phyloP scores from a whole-genome alignment of 2,797 vertebrate species.

The Amphiprion clarkii region DNA sequence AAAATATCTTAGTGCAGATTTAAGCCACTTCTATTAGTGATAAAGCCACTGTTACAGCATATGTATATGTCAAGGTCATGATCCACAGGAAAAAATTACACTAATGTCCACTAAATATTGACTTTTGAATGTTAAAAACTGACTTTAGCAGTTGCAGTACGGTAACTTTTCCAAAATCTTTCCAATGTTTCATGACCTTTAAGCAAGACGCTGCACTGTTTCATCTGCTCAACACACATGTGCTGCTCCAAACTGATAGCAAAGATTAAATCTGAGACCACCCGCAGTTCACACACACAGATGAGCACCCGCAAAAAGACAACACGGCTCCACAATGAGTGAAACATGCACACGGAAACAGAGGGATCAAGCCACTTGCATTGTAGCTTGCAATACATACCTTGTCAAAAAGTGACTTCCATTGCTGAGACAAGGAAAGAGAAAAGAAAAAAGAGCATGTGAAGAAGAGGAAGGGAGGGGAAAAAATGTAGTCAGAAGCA shows the following conservation, averaged over 20 bases:
- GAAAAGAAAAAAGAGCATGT: constrained; percentile 34
- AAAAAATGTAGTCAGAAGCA: constrained; percentile 29
- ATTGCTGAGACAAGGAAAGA: constrained; percentile 87
- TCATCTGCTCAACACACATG: constrained; percentile 34
- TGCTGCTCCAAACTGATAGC: constrained; percentile 9
- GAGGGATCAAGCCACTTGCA: constrained; percentile 13
- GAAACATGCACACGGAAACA: constrained; percentile 47
- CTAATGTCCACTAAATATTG: neutral
- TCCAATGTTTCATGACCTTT: constrained; percentile 51
- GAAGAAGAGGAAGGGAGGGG: constrained; percentile 31
- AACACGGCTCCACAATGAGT: constrained; percentile 45
- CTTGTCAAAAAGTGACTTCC: constrained; percentile 98
- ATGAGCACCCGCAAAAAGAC: constrained; percentile 18
- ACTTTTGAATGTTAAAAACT: neutral
- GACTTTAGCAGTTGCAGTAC: neutral
- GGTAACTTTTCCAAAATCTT: constrained; percentile 7
- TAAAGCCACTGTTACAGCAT: constrained; percentile 24
- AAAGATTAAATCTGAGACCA: constrained; percentile 30
- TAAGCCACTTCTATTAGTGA: constrained; percentile 36
- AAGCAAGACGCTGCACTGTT: neutral
- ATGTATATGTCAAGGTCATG: constrained; percentile 43
- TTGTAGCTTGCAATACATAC: constrained; percentile 83
- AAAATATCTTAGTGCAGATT: constrained; percentile 15
- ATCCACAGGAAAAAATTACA: constrained; percentile 11
- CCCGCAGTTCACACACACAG: constrained; percentile 33